Evolutionary conservation across 2,797 vertebrate species (phyloP).

Genomic region (Macrochelys suwanniensis): DNA sequence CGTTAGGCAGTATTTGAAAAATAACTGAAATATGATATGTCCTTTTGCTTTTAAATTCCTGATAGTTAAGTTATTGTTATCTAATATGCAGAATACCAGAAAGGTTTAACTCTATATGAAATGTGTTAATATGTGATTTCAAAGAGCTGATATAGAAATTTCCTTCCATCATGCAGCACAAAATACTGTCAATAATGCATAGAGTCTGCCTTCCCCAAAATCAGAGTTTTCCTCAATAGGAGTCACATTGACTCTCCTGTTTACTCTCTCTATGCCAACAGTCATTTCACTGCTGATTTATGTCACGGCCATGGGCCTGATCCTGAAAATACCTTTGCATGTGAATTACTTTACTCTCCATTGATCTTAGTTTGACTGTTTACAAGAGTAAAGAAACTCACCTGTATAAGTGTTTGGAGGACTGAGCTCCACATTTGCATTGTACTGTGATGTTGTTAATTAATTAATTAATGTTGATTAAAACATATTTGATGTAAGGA

Average conservation of each 20-base stretch:
- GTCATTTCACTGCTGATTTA: neutral
- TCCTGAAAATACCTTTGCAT: conserved; percentile 1
- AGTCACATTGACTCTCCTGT: neutral
- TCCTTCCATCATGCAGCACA: neutral
- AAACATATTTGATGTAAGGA: neutral
- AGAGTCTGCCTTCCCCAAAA: neutral
- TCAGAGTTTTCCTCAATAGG: conserved; percentile 53
- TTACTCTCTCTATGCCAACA: neutral
- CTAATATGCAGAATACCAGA: conserved; percentile 3
- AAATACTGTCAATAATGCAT: neutral
- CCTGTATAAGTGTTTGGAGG: neutral
- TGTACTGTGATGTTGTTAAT: neutral
- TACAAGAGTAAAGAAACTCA: neutral
- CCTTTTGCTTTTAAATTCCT: neutral
- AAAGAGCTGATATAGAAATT: neutral
- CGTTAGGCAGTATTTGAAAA: neutral
- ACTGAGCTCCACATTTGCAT: neutral
- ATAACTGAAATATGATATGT: neutral
- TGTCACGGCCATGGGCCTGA: neutral
- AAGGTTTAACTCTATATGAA: neutral
- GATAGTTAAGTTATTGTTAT: neutral
- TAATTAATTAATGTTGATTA: neutral
- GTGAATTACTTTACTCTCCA: neutral
- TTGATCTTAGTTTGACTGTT: neutral
- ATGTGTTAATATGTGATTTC: neutral